A percentile compares a stretch with the other conserved stretches of the same genome.
Conservation (phyloP, 2,888 invertebrate genomes). For the Cephus nigrinus region DNA sequence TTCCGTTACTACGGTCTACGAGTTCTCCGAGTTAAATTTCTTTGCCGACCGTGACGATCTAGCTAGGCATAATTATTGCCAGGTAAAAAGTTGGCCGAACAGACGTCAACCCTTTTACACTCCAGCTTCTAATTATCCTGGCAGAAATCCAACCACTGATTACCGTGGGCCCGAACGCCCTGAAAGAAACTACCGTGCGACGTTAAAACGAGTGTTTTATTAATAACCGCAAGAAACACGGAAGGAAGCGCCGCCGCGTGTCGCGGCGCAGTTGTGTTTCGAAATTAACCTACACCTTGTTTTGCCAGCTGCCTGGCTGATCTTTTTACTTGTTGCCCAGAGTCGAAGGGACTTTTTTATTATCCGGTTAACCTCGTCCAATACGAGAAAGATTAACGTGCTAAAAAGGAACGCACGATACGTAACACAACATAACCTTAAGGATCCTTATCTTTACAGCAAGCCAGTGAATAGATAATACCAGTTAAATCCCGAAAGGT, state of each 20-base stretch:
- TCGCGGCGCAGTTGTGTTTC: constrained; percentile 12
- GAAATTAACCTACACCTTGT: constrained; percentile 10
- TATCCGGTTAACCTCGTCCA: background rate
- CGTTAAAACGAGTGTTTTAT: constrained; percentile 23
- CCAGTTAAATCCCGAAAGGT: background rate
- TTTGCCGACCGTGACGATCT: background rate
- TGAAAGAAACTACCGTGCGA: constrained; percentile 16
- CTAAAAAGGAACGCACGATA: background rate
- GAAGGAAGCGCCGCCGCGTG: constrained; percentile 14
- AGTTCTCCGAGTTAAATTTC: background rate
- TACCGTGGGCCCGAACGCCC: constrained; percentile 11
- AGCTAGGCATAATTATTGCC: background rate
- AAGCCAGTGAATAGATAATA: background rate
- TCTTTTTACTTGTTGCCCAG: background rate
- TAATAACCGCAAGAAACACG: constrained; percentile 29
- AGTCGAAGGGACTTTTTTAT: background rate
- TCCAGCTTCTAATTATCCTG: constrained; percentile 37
- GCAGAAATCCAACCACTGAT: constrained; percentile 35
- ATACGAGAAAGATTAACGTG: background rate
- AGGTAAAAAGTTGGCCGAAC: background rate
- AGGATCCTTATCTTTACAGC: background rate
- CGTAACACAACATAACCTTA: background rate
- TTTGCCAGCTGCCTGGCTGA: constrained; percentile 14
- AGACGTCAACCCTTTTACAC: background rate
- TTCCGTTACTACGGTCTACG: background rate